Conservation (phyloP, 2,888 invertebrate genomes). For the Ichneumon xanthorius region DNA sequence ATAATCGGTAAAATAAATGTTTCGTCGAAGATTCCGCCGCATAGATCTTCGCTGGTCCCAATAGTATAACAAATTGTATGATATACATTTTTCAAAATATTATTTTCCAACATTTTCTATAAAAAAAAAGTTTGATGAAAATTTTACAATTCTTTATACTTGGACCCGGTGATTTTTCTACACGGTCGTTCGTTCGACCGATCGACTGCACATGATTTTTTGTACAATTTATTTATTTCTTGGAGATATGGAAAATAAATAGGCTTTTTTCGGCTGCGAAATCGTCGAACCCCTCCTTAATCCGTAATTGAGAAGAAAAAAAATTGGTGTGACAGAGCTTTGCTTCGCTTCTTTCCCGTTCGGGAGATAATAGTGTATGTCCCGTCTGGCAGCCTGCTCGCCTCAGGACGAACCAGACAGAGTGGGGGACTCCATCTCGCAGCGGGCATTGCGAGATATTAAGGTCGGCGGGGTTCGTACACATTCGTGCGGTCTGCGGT, state of each 20-base stretch:
- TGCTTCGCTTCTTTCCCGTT: not conserved
- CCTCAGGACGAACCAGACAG: not conserved
- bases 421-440: not conserved
- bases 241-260: not conserved
- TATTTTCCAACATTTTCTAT: too few species aligned
- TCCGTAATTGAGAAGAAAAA: not conserved
- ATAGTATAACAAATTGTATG: too few species aligned
- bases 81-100: too few species aligned
- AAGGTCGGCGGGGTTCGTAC: slow-evolving; percentile 5
- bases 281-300: not conserved
- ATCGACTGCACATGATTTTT: not conserved
- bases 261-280: not conserved
- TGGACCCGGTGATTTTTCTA: too few species aligned
- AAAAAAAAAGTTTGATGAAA: too few species aligned
- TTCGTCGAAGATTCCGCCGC: too few species aligned
- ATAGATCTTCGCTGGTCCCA: too few species aligned
- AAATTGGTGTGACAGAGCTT: not conserved
- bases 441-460: not conserved
- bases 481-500: slow-evolving; percentile 38
- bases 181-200: too few species aligned
- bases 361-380: not conserved
- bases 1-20: too few species aligned
- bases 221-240: not conserved
- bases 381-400: not conserved
- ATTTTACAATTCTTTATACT: too few species aligned